These are phyloP conservation scores for Leucophenga varia DNA, from an alignment of 1,140 invertebrate genomes.

Conservation along the genomic window DNA sequence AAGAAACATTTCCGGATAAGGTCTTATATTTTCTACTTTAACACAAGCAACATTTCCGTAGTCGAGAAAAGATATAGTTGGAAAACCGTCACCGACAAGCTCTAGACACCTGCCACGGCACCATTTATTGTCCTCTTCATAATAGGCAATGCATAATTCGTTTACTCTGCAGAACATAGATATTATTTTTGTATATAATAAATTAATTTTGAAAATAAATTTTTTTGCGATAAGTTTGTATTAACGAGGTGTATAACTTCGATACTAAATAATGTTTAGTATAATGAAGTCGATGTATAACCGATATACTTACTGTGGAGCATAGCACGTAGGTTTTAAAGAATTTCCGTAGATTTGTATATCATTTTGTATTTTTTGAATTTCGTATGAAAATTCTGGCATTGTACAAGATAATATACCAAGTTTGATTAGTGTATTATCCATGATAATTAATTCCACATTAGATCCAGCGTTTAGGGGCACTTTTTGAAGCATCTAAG, in stretches of 20 bases:
- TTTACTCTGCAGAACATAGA: slow-evolving; percentile 19
- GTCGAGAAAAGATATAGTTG: slow-evolving; percentile 46
- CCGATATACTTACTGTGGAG: slow-evolving; percentile 28
- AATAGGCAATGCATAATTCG: slow-evolving; percentile 40
- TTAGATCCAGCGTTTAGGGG: slow-evolving; percentile 27
- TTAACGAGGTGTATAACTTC: no score
- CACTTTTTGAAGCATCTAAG: slow-evolving; percentile 29
- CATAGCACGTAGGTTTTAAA: slow-evolving; percentile 15
- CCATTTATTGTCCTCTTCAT: slow-evolving; percentile 34
- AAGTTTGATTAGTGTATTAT: slow-evolving; percentile 30
- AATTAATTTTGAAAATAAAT: neutral
- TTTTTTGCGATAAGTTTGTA: neutral
- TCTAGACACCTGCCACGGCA: slow-evolving; percentile 44
- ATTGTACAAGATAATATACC: slow-evolving; percentile 40
- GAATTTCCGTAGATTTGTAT: slow-evolving; percentile 35
- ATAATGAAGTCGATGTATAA: neutral
- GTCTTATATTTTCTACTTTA: slow-evolving; percentile 32
- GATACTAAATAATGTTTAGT: no score
- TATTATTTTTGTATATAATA: neutral
- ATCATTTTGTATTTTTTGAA: slow-evolving; percentile 34
- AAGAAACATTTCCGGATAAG: slow-evolving; percentile 39
- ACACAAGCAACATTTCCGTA: slow-evolving; percentile 40
- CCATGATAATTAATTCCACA: slow-evolving; percentile 38
- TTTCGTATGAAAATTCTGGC: slow-evolving; percentile 25
- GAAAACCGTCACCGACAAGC: slow-evolving; percentile 45